phyloP scores from a whole-genome alignment of 2,797 vertebrate species.

The Takifugu rubripes region DNA sequence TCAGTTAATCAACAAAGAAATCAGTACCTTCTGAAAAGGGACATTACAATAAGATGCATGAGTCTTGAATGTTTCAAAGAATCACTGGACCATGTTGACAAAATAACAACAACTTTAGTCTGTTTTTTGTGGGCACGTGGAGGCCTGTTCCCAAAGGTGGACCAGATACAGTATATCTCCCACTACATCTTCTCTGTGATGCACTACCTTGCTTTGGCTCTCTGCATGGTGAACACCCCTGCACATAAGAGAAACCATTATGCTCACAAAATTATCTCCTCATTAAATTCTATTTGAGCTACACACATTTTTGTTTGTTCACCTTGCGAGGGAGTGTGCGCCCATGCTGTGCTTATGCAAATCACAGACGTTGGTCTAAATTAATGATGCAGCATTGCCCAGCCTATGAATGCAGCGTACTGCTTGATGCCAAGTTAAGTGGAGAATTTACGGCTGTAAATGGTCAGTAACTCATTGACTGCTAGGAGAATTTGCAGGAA shows the following conservation, averaged over 20 bases:
- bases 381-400: slow-evolving; percentile 52
- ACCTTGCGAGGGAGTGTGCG: slow-evolving; percentile 46
- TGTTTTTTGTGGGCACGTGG: slow-evolving; percentile 17
- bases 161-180: slow-evolving; percentile 43
- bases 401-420: slow-evolving; percentile 40
- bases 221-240: slow-evolving; percentile 17
- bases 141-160: slow-evolving; percentile 20
- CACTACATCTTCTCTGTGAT: slow-evolving; percentile 44
- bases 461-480: slow-evolving; percentile 52
- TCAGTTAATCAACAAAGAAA: slow-evolving; percentile 7
- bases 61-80: not conserved
- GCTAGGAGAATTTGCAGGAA: slow-evolving; percentile 49
- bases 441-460: slow-evolving; percentile 35
- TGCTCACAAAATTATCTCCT: slow-evolving; percentile 74
- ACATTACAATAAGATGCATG: not conserved
- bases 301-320: slow-evolving; percentile 67
- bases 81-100: slow-evolving; percentile 1
- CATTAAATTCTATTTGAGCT: slow-evolving; percentile 72
- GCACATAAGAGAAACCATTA: slow-evolving; percentile 64
- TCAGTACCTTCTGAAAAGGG: not conserved
- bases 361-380: slow-evolving; percentile 63
- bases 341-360: slow-evolving; percentile 48
- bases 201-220: slow-evolving; percentile 32
- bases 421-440: slow-evolving; percentile 39
- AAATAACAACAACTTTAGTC: slow-evolving; percentile 17